Evolutionary conservation across 2,113 vertebrate species (phyloP).

Genomic region (Pristiophorus japonicus): DNA sequence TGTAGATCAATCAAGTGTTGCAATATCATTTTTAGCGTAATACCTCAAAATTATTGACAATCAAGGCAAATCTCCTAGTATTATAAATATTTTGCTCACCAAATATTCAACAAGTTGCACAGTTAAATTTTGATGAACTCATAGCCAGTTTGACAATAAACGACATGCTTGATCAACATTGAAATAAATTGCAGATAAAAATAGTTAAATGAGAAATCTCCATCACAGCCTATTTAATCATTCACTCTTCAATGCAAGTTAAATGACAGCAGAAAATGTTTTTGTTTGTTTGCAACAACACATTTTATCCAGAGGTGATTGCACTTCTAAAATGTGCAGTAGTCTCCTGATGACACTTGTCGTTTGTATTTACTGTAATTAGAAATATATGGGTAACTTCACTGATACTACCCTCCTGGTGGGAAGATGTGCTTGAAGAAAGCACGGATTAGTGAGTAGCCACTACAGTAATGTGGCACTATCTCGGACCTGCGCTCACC

Average conservation of each 20-base stretch:
- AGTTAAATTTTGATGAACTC: neutral
- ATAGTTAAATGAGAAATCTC: neutral
- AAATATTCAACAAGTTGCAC: neutral
- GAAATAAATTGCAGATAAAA: neutral
- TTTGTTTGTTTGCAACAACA: neutral
- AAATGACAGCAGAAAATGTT: neutral
- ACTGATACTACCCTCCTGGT: neutral
- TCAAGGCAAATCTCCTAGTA: neutral
- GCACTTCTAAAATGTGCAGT: neutral
- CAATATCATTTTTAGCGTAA: neutral
- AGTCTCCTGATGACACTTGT: neutral
- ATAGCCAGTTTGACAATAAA: neutral
- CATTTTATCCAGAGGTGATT: too few species aligned
- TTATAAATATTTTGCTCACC: neutral
- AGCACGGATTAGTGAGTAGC: neutral
- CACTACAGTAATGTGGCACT: too few species aligned
- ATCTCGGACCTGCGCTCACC: neutral
- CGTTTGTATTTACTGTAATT: neutral
- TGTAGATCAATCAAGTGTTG: neutral
- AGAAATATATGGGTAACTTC: neutral
- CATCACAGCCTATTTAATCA: neutral
- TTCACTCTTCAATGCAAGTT: neutral
- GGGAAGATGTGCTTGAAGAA: neutral
- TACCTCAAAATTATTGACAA: neutral
- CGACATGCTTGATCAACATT: neutral